These are phyloP conservation scores for Trichopoda pennipes DNA, from an alignment of 2,888 invertebrate species.

Conservation along the genomic window DNA sequence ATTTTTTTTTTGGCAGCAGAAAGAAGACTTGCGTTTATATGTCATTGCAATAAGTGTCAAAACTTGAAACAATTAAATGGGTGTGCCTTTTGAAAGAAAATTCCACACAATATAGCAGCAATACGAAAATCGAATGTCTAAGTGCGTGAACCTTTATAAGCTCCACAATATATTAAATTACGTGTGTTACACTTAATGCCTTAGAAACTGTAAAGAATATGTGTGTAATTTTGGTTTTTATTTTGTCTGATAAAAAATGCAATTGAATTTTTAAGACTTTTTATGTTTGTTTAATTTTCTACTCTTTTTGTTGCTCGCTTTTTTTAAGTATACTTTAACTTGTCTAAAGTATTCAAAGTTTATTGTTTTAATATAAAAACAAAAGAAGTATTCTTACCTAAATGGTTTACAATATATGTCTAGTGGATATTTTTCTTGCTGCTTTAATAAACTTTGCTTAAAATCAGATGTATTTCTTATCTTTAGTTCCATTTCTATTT, in stretches of 20 bases:
- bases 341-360: constrained; percentile 42
- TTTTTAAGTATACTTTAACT: constrained; percentile 21
- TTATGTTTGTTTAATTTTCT: constrained; percentile 25
- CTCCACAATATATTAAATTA: neutral
- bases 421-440: no score
- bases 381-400: constrained; percentile 5
- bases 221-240: neutral
- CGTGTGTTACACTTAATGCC: neutral
- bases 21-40: neutral
- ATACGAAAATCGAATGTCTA: constrained; percentile 38
- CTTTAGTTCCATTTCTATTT: no score
- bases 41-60: constrained; percentile 41
- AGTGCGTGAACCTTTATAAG: constrained; percentile 19
- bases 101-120: constrained; percentile 28
- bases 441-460: no score
- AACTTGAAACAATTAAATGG: constrained; percentile 37
- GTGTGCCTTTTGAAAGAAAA: constrained; percentile 11
- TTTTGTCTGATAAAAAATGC: constrained; percentile 57
- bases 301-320: constrained; percentile 3
- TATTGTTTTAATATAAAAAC: constrained; percentile 34
- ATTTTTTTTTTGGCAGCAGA: no score
- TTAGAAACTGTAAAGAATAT: neutral
- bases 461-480: no score
- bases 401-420: no score
- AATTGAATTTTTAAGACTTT: constrained; percentile 63